Evolutionary conservation across 1,140 invertebrate genomes (phyloP).

Genomic region (Pseudoatta argentina): DNA sequence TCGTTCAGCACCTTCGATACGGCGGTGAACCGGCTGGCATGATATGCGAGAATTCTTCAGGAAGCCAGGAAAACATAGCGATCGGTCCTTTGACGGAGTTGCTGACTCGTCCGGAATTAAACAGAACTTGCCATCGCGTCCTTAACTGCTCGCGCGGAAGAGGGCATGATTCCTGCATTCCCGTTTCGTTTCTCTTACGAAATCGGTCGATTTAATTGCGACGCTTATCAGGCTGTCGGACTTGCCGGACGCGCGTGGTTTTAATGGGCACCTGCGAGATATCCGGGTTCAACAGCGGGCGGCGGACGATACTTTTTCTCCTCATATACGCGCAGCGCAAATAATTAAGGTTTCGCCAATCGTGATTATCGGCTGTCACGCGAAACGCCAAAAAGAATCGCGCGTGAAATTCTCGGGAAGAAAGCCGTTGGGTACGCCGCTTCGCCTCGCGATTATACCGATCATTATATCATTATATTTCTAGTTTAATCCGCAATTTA

Average conservation of each 20-base stretch:
- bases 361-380: slow-evolving; percentile 64
- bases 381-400: slow-evolving; percentile 36
- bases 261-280: slow-evolving; percentile 57
- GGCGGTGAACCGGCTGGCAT: slow-evolving; percentile 45
- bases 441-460: background rate
- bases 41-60: slow-evolving; percentile 58
- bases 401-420: slow-evolving; percentile 27
- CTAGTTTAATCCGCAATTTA: slow-evolving; percentile 7
- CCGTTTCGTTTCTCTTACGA: slow-evolving; percentile 60
- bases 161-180: slow-evolving; percentile 38
- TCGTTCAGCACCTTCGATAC: slow-evolving; percentile 39
- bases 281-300: slow-evolving; percentile 55
- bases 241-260: slow-evolving; percentile 23
- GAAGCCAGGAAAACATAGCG: slow-evolving; percentile 46
- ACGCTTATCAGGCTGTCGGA: slow-evolving; percentile 54
- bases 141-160: slow-evolving; percentile 7
- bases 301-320: slow-evolving; percentile 42
- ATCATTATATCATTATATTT: slow-evolving; percentile 14
- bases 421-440: background rate
- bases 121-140: slow-evolving; percentile 14
- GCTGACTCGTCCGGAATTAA: slow-evolving; percentile 44
- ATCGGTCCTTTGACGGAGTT: slow-evolving; percentile 24
- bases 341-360: slow-evolving; percentile 61
- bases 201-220: slow-evolving; percentile 61
- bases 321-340: slow-evolving; percentile 41